phyloP scores from a whole-genome alignment of 2,113 vertebrate species.

The Hystrix brachyura region DNA sequence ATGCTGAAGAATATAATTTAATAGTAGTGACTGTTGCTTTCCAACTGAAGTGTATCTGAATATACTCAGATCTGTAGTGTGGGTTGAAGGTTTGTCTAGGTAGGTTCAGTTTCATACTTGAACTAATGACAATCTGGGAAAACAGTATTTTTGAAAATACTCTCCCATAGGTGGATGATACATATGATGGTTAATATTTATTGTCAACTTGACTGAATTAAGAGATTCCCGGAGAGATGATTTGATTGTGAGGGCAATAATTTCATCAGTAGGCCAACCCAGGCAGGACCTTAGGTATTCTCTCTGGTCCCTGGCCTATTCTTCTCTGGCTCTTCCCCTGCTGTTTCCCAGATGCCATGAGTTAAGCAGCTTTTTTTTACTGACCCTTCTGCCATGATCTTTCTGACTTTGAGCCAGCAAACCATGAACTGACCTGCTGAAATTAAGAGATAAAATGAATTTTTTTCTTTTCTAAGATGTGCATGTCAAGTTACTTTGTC shows the following conservation, averaged over 20 bases:
- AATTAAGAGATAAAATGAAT: background rate
- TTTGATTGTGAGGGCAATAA: background rate
- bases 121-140: background rate
- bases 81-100: background rate
- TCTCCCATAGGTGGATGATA: background rate
- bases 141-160: background rate
- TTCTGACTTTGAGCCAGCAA: background rate
- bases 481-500: background rate
- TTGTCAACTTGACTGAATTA: background rate
- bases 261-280: background rate
- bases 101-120: background rate
- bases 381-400: background rate
- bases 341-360: background rate
- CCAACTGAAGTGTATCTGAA: background rate
- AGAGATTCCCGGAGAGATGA: background rate
- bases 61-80: background rate
- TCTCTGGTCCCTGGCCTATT: background rate
- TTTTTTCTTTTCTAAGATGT: background rate
- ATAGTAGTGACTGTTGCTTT: background rate
- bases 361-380: background rate
- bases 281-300: background rate
- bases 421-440: background rate
- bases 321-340: background rate
- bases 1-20: slow-evolving; percentile 2
- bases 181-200: background rate